Conservation (phyloP, 1,140 invertebrate genomes). For the Gryllus bimaculatus region DNA sequence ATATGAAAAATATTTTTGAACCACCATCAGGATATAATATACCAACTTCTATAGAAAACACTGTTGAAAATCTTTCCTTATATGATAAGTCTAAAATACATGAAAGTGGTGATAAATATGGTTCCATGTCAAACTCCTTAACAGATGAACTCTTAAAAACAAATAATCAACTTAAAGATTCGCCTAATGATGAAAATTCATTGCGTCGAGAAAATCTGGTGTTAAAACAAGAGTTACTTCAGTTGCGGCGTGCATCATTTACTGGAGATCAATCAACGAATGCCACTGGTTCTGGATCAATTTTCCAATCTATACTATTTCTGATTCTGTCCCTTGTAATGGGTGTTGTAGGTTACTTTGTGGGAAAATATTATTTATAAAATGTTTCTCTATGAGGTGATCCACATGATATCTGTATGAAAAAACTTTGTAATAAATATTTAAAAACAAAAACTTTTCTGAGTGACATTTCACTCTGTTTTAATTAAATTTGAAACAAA, state of each 20-base stretch:
- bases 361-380: constrained; percentile 42
- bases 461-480: not conserved
- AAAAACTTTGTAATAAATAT: not conserved
- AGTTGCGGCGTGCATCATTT: not conserved
- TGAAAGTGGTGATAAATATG: constrained; percentile 7
- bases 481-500: not conserved
- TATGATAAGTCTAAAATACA: too few species aligned
- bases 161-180: constrained; percentile 57
- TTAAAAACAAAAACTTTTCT: not conserved
- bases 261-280: not conserved
- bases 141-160: constrained; percentile 53
- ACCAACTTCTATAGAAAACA: constrained; percentile 15
- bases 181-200: constrained; percentile 63
- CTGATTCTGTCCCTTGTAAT: constrained; percentile 35
- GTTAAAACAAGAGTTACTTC: constrained; percentile 51
- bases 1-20: constrained; percentile 34
- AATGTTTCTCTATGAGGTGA: not conserved
- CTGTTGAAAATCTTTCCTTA: not conserved
- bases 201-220: constrained; percentile 70
- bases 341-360: constrained; percentile 36
- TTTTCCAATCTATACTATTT: constrained; percentile 30
- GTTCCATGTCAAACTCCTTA: constrained; percentile 26
- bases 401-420: too few species aligned
- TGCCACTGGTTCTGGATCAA: too few species aligned
- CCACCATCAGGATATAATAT: constrained; percentile 33